A percentile compares a stretch with the other conserved stretches of the same genome.
phyloP scores from a whole-genome alignment of 2,888 invertebrate genomes.

The Leucophora obtusa region DNA sequence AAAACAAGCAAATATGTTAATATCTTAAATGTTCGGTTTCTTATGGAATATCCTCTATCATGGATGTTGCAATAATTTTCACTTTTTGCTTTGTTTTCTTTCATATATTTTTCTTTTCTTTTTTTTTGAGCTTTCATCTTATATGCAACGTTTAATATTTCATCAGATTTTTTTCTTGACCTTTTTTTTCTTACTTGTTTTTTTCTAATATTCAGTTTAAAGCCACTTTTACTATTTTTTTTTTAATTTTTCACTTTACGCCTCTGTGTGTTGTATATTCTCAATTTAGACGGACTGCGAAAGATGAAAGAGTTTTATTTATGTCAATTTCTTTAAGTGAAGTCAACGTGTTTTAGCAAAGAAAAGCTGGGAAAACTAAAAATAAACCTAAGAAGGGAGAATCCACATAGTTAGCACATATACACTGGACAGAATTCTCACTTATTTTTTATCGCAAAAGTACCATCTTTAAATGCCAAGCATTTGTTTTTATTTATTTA shows the following conservation, averaged over 20 bases:
- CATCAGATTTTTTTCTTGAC: slow-evolving; percentile 56
- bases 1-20: too few species aligned
- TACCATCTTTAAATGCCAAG: too few species aligned
- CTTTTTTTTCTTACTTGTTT: slow-evolving; percentile 27
- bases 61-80: slow-evolving; percentile 51
- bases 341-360: too few species aligned
- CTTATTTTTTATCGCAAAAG: too few species aligned
- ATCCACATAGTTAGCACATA: too few species aligned
- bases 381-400: too few species aligned
- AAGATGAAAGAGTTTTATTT: background rate
- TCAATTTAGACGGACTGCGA: background rate
- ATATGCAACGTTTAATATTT: slow-evolving; percentile 60
- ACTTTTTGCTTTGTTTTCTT: slow-evolving; percentile 32
- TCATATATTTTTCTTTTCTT: slow-evolving; percentile 28
- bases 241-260: background rate
- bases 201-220: slow-evolving; percentile 29
- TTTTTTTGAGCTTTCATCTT: slow-evolving; percentile 57
- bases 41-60: background rate
- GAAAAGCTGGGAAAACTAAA: too few species aligned
- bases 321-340: background rate
- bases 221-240: slow-evolving; percentile 36
- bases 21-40: too few species aligned
- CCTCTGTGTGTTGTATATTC: background rate
- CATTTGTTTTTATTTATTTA: too few species aligned
- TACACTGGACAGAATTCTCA: too few species aligned